A percentile compares a stretch with the other conserved stretches of the same genome.
phyloP scores from a whole-genome alignment of 2,797 vertebrate genomes.

The Squalus acanthias region DNA sequence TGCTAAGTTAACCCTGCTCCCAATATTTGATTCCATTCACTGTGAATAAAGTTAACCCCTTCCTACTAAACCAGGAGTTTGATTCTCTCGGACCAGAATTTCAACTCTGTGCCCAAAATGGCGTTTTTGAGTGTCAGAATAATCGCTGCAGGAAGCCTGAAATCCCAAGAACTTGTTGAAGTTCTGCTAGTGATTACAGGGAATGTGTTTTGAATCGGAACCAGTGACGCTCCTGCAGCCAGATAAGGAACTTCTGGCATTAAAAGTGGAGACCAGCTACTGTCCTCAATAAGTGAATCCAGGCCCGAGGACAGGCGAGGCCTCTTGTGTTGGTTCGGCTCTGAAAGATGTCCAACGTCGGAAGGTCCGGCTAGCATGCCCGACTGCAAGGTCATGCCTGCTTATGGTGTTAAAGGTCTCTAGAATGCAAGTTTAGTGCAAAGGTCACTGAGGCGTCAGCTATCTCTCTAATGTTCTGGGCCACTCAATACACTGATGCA shows the following conservation, averaged over 20 bases:
- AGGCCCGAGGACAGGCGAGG: neutral
- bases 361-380: neutral
- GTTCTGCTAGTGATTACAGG: neutral
- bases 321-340: neutral
- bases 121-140: neutral
- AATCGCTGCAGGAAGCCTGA: neutral
- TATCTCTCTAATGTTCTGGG: neutral
- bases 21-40: neutral
- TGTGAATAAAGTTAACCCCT: neutral
- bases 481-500: neutral
- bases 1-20: neutral
- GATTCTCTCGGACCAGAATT: neutral
- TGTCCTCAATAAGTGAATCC: slow-evolving; percentile 23
- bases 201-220: slow-evolving; percentile 6
- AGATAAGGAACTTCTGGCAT: neutral
- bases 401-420: neutral
- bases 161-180: neutral
- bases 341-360: neutral
- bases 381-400: neutral
- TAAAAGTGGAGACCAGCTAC: neutral
- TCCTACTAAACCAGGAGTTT: neutral
- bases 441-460: neutral
- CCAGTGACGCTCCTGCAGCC: neutral
- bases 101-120: neutral
- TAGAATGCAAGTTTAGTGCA: neutral